Evolutionary conservation across 2,797 vertebrate species (phyloP), one percentile per base, ranked within the genome.

Genomic region (Lindbergichthys nudifrons): DNA sequence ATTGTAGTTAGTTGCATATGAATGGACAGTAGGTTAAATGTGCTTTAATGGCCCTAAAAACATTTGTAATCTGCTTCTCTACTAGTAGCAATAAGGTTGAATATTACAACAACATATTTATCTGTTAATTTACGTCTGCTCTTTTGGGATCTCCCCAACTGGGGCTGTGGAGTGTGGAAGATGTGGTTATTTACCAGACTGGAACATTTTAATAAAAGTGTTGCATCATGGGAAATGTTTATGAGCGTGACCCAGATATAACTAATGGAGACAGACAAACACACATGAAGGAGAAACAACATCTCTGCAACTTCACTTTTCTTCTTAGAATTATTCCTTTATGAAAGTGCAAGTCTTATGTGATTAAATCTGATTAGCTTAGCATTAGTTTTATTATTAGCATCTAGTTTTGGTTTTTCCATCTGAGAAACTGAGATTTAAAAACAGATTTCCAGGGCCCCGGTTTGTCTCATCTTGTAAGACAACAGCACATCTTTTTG

Each of bases 21-120:
- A 64, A 56, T 15, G 19, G 26, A 39, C 15, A 18, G 13, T 30
- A 57, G 23, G 36, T 42, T 23, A 26, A 65, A 68, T 71, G 66
- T 80, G 19, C 63, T 77, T 59, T 59, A 61, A 57, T 73, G 45
- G 26, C 23, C 41, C 48, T 65, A n/a, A 53, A 76, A 58, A 43
- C 12, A 45, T 56, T 16, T 30, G 10, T 42, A 19, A 32, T 45
- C 15, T 26, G 11, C 10, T 14, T 19, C 10, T 45, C 21, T 16
- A 21, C 41, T 53, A 10, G 18, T 19, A 56, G 16, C 0, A 3
- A 50, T 26, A 36, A 15, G 30, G 15, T 21, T 15, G 1, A 2
- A 10, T 12, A 46, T 39, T 4, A 13, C 4, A 51, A 36, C 32
- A 36, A 36, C 32, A 36, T 36, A 7, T 36, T 1, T 2, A 36